Evolutionary conservation across 1,140 invertebrate genomes (phyloP).

Genomic region (Mercenaria mercenaria): DNA sequence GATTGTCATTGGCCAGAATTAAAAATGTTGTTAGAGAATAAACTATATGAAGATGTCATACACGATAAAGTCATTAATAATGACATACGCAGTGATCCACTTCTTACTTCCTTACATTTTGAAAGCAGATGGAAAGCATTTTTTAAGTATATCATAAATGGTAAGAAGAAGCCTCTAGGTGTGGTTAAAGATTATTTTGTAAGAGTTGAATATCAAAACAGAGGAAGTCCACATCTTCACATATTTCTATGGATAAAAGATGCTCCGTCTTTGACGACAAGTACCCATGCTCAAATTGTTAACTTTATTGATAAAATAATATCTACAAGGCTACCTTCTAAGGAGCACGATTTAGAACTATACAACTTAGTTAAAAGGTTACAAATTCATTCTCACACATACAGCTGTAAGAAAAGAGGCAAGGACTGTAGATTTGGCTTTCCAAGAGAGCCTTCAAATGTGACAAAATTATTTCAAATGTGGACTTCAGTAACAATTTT

Average conservation of each 20-base stretch:
- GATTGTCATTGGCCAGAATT: background rate
- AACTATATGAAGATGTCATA: background rate
- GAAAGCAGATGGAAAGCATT: slow-evolving; percentile 63
- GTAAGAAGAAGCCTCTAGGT: slow-evolving; percentile 57
- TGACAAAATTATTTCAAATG: background rate
- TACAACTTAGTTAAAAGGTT: slow-evolving; percentile 44
- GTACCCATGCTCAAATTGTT: background rate
- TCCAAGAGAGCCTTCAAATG: background rate
- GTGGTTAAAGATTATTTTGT: slow-evolving; percentile 65
- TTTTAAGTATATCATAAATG: slow-evolving; percentile 58
- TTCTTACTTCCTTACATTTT: slow-evolving; percentile 45
- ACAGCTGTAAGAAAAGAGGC: slow-evolving; percentile 10
- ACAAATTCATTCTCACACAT: slow-evolving; percentile 55
- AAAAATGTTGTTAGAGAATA: background rate
- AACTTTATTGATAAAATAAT: slow-evolving; percentile 37
- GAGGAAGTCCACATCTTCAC: slow-evolving; percentile 86
- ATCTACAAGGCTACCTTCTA: slow-evolving; percentile 17
- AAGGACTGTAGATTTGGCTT: slow-evolving; percentile 14
- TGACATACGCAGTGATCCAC: slow-evolving; percentile 19
- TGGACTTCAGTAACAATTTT: background rate
- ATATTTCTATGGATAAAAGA: slow-evolving; percentile 83
- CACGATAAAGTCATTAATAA: background rate
- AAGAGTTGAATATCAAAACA: slow-evolving; percentile 86
- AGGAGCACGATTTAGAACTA: background rate
- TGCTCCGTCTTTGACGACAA: background rate